phyloP scores from a whole-genome alignment of 1,140 invertebrate species.

The Macrotrachela quadricornifera region DNA sequence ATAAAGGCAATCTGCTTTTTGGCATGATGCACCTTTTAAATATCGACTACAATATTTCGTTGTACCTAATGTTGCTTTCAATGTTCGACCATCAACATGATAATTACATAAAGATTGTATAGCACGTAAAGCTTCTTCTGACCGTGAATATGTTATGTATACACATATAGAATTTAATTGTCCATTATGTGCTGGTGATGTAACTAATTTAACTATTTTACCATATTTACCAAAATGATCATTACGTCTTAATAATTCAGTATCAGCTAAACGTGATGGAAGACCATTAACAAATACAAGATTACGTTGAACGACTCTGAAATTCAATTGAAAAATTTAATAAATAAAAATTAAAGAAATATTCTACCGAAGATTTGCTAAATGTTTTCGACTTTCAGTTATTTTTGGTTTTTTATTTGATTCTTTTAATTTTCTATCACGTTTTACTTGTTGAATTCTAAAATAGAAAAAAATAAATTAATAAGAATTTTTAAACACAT shows the following conservation, averaged over 20 bases:
- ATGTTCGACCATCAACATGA: constrained; percentile 69
- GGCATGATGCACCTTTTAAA: constrained; percentile 85
- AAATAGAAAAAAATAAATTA: not conserved
- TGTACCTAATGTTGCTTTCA: constrained; percentile 91
- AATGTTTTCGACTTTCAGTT: constrained; percentile 79
- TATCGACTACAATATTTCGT: constrained; percentile 99
- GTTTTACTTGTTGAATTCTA: constrained; percentile 45
- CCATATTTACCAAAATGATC: constrained; percentile 99
- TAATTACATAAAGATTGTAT: constrained; percentile 93
- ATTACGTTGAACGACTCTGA: constrained; percentile 86
- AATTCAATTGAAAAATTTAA: no score
- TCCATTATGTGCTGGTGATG: not conserved
- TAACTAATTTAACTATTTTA: constrained; percentile 58
- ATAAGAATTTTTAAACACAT: not conserved
- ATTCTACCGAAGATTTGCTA: constrained; percentile 55
- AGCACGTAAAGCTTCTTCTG: constrained; percentile 77
- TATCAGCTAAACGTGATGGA: constrained; percentile 73
- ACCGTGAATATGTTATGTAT: constrained; percentile 85
- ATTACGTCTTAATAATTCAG: constrained; percentile 76
- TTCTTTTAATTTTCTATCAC: constrained; percentile 72
- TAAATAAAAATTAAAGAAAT: no score
- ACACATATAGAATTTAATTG: constrained; percentile 39
- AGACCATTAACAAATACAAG: constrained; percentile 95
- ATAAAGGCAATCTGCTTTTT: constrained; percentile 98
- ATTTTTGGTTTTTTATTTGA: constrained; percentile 61